A percentile compares a stretch with the other conserved stretches of the same genome.
Conservation (phyloP, 2,797 vertebrate genomes). For the Tragelaphus oryx region DNA sequence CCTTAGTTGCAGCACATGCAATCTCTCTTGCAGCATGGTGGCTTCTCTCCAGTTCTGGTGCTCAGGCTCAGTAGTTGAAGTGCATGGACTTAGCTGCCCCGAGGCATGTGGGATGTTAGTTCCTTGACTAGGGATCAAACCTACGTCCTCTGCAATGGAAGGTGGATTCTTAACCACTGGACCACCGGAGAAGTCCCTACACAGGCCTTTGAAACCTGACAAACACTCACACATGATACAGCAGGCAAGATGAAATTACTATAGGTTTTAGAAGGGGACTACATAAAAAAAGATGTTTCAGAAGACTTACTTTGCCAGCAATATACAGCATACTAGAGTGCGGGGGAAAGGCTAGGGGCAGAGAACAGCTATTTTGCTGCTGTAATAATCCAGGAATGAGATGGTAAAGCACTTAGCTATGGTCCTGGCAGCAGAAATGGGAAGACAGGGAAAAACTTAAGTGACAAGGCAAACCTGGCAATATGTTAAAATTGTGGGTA, state of each 20-base stretch:
- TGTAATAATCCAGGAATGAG: constrained; percentile 7
- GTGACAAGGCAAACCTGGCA: not conserved
- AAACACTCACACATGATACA: not conserved
- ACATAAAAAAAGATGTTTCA: not conserved
- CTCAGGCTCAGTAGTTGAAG: not conserved
- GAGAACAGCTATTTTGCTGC: not conserved
- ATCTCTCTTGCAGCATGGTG: not conserved
- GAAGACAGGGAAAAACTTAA: not conserved
- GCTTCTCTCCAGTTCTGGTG: not conserved
- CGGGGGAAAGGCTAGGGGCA: not conserved
- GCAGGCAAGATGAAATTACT: constrained; percentile 3
- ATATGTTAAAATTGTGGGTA: not conserved
- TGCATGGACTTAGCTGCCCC: not conserved
- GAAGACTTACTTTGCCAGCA: not conserved
- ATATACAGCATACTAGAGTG: not conserved
- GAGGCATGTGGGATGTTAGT: not conserved
- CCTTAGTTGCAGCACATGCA: not conserved
- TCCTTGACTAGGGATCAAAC: not conserved
- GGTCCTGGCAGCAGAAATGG: not conserved
- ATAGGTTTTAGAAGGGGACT: not conserved
- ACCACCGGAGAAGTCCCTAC: not conserved
- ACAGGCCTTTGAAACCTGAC: not conserved
- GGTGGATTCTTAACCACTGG: not conserved
- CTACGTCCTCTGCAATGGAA: not conserved
- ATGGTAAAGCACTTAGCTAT: not conserved